A percentile compares a stretch with the other conserved stretches of the same genome.
Evolutionary conservation across 1,140 invertebrate genomes (phyloP).

Genomic region (Condylostylus longicornis): DNA sequence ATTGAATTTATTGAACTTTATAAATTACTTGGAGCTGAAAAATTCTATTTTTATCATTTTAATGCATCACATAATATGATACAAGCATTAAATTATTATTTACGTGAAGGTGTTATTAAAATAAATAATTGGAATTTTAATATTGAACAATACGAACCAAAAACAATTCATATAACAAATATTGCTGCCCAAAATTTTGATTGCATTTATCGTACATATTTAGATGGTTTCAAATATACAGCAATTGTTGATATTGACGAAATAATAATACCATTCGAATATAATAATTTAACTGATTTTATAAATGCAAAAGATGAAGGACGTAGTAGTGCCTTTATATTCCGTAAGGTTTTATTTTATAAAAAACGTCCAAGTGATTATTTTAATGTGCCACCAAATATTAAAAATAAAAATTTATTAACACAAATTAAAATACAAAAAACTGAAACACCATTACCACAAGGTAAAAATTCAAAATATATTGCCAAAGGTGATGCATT

Average conservation of each 20-base stretch:
- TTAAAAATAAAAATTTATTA: slow-evolving; percentile 30
- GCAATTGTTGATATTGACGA: slow-evolving; percentile 47
- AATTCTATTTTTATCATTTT: slow-evolving; percentile 51
- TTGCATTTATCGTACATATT: slow-evolving; percentile 39
- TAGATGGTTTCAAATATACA: slow-evolving; percentile 34
- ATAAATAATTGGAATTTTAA: slow-evolving; percentile 45
- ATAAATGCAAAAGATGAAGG: slow-evolving; percentile 27
- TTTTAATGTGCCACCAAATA: slow-evolving; percentile 28
- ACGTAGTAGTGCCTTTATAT: slow-evolving; percentile 34
- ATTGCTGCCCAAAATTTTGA: slow-evolving; percentile 47
- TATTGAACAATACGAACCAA: slow-evolving; percentile 21
- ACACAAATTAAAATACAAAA: slow-evolving; percentile 39
- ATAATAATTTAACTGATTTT: slow-evolving; percentile 24
- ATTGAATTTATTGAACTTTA: slow-evolving; percentile 55
- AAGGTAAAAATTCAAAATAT: slow-evolving; percentile 43
- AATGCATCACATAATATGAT: slow-evolving; percentile 37
- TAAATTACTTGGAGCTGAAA: slow-evolving; percentile 42
- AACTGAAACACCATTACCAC: slow-evolving; percentile 36
- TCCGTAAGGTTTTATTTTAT: slow-evolving; percentile 48
- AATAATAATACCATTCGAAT: slow-evolving; percentile 40
- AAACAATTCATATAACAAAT: slow-evolving; percentile 41
- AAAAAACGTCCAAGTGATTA: slow-evolving; percentile 39
- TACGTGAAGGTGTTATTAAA: slow-evolving; percentile 30
- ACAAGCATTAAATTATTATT: slow-evolving; percentile 37
- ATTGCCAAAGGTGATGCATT: slow-evolving; percentile 39